A percentile compares a stretch with the other conserved stretches of the same genome.
phyloP scores from a whole-genome alignment of 1,140 invertebrate genomes.

The Zaprionus kolodkinae region DNA sequence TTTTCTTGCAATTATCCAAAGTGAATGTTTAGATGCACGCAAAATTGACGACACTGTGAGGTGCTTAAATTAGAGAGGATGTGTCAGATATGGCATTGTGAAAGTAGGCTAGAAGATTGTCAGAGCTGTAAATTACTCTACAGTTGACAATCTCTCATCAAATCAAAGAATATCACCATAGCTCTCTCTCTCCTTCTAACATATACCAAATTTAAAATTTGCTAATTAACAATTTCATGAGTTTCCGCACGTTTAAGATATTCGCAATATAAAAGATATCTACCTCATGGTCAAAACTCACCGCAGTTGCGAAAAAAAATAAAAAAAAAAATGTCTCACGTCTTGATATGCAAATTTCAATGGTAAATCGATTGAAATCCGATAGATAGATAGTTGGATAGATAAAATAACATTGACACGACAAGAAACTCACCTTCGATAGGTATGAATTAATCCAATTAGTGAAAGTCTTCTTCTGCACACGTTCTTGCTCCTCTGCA shows the following conservation, averaged over 20 bases:
- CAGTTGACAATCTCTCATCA: constrained; percentile 7
- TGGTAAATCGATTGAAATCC: constrained; percentile 52
- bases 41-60: constrained; percentile 32
- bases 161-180: not conserved
- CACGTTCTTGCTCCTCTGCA: constrained; percentile 99
- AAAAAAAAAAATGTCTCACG: constrained; percentile 37
- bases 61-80: constrained; percentile 57
- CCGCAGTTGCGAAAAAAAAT: too few relatives aligned
- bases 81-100: constrained; percentile 6
- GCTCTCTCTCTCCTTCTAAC: not conserved
- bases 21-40: constrained; percentile 35
- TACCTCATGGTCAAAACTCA: not conserved
- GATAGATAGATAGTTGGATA: not conserved
- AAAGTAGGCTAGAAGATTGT: constrained; percentile 42
- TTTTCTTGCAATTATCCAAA: constrained; percentile 38
- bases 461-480: constrained; percentile 99
- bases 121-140: constrained; percentile 17
- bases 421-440: constrained; percentile 91
- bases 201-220: constrained; percentile 12
- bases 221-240: constrained; percentile 21
- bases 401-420: constrained; percentile 27
- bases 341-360: constrained; percentile 70
- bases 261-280: not conserved
- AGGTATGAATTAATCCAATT: constrained; percentile 99
- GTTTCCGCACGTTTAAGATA: not conserved